These are phyloP conservation scores for Dipodomys merriami DNA, from an alignment of 2,113 vertebrate species.

Conservation along the genomic window DNA sequence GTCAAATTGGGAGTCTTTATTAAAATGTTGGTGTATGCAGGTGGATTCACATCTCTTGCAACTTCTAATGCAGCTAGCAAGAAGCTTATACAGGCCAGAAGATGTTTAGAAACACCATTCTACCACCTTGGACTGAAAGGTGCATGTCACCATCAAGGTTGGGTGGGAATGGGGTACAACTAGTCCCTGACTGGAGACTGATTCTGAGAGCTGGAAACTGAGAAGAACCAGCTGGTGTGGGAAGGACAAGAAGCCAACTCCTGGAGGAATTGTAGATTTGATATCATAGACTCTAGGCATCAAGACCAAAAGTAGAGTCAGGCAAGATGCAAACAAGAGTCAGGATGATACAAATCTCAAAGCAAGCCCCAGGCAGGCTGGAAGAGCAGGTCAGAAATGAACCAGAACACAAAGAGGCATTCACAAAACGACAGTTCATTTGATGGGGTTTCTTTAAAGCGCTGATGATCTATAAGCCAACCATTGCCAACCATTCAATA, in stretches of 20 bases:
- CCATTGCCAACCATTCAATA: background rate
- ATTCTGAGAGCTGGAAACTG: background rate
- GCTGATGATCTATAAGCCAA: accelerated
- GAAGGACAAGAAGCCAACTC: background rate
- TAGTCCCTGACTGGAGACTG: no score
- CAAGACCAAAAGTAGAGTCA: background rate
- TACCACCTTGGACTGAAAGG: background rate
- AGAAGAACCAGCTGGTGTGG: background rate
- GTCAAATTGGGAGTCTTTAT: no score
- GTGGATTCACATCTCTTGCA: no score
- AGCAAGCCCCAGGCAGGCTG: no score
- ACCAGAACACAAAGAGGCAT: accelerated
- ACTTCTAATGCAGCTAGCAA: no score
- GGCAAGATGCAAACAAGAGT: background rate
- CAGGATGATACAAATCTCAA: background rate
- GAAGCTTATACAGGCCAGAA: no score
- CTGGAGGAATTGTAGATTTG: background rate
- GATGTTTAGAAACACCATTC: no score
- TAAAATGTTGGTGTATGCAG: no score
- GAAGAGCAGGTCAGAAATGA: no score
- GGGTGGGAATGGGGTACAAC: background rate
- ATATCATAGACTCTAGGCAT: background rate
- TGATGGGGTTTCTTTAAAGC: background rate
- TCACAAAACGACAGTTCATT: background rate
- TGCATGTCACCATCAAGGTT: background rate